phyloP scores from a whole-genome alignment of 2,797 vertebrate genomes.

The Myotis vivesi region DNA sequence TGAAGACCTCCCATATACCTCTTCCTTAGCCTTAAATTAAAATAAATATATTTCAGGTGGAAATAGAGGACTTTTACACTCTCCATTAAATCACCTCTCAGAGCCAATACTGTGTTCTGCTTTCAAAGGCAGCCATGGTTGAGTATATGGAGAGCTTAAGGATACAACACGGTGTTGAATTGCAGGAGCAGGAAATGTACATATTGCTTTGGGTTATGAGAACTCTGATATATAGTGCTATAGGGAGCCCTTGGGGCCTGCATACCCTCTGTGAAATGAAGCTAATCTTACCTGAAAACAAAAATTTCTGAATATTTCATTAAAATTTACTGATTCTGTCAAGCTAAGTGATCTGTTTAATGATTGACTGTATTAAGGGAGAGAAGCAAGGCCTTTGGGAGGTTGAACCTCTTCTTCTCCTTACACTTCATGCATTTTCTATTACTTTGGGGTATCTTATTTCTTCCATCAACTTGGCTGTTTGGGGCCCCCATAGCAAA shows the following conservation, averaged over 20 bases:
- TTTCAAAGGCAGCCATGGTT: background rate
- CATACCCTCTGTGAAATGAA: background rate
- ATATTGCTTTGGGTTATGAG: background rate
- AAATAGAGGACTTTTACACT: background rate
- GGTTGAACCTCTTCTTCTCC: background rate
- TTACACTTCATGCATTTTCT: background rate
- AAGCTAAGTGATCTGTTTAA: constrained; percentile 2
- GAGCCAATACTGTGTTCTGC: background rate
- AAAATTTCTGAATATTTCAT: constrained; percentile 65
- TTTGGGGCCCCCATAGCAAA: background rate
- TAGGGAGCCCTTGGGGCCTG: background rate
- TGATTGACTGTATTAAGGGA: background rate
- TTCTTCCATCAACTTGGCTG: background rate
- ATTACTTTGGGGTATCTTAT: background rate
- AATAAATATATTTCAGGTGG: background rate
- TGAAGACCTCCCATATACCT: background rate
- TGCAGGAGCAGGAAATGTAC: background rate
- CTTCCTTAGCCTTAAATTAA: background rate
- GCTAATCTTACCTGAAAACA: constrained; percentile 54
- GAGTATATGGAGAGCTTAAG: background rate
- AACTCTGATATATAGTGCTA: background rate
- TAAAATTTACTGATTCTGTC: constrained; percentile 25
- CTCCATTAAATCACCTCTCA: background rate
- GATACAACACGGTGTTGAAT: background rate
- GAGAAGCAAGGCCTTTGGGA: background rate